These are phyloP conservation scores for Austrolebias charrua DNA, from an alignment of 2,797 vertebrate genomes.

Conservation along the genomic window DNA sequence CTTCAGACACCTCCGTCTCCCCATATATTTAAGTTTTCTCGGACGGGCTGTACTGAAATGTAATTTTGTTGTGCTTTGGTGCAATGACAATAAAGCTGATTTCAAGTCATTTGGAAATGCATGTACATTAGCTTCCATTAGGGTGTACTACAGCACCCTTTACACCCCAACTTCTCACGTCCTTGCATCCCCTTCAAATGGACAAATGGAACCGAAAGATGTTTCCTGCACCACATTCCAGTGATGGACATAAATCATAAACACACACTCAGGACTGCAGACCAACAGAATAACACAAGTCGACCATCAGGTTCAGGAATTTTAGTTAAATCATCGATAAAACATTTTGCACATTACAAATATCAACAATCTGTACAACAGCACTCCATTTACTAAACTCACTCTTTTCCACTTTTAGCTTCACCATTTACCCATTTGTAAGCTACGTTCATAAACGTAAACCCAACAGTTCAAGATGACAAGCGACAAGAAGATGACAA, in stretches of 20 bases:
- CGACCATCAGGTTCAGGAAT: neutral
- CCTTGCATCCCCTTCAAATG: too few relatives aligned
- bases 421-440: neutral
- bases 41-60: too few relatives aligned
- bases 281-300: neutral
- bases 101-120: too few relatives aligned
- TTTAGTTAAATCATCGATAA: neutral
- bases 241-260: neutral
- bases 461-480: constrained; percentile 18
- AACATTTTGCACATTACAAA: neutral
- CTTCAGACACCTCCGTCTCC: too few relatives aligned
- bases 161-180: too few relatives aligned
- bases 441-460: constrained; percentile 17
- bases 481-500: too few relatives aligned
- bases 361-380: constrained; percentile 17
- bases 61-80: too few relatives aligned
- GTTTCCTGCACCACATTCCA: neutral
- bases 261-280: constrained; percentile 8
- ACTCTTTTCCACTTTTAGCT: constrained; percentile 16
- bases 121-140: too few relatives aligned
- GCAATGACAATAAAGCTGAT: too few relatives aligned
- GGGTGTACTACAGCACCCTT: too few relatives aligned
- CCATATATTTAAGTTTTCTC: too few relatives aligned
- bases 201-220: too few relatives aligned
- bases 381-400: neutral